Evolutionary conservation across 2,888 invertebrate species (phyloP), one percentile per base, ranked within the genome.

Genomic region (Caenorhabditis angaria): DNA sequence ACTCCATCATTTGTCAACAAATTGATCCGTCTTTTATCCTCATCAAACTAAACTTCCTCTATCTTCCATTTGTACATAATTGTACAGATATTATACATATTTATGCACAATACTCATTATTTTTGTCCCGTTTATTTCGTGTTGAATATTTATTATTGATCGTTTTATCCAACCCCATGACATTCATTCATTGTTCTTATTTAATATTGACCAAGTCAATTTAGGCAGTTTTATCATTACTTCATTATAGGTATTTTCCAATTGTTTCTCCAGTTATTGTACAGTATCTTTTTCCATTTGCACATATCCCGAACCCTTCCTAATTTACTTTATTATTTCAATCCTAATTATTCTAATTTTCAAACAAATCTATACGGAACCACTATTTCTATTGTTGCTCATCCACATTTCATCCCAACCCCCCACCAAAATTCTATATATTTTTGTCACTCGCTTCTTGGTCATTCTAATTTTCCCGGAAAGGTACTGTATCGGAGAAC

Each of bases 261-360:
- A 41, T 41, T 41, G 41, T 41, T 41, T 41, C 41, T 41, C 41
- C 41, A 18, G 41, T 41, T 41, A 61, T 61, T 70, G 69, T 70
- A 70, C 64, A 64, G 64, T 65, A 64, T 64, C 53, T 8, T 29
- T 51, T 54, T 63, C n/a, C 50, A 47, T 54, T 59, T 27, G 54
- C 60, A 60, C 69, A 61, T 69, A 60, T 69, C 61, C 56, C 64
- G 32, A 51, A 56, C 62, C 50, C 54, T 58, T 58, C 59, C 61
- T 56, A 70, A 61, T 61, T 64, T 64, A 61, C 63, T 69, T 69
- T 64, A 47, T 50, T 67, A 62, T 63, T 68, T 68, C 63, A 63
- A 62, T 68, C 63, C 68, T 68, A 62, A 68, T 68, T 63, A 60
- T 64, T 64, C 55, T 58, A 63, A 55, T 64, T 12, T n/a, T 32